Evolutionary conservation across 2,797 vertebrate genomes (phyloP), one percentile per base, ranked within the genome.

Genomic region (Rousettus madagascariensis): DNA sequence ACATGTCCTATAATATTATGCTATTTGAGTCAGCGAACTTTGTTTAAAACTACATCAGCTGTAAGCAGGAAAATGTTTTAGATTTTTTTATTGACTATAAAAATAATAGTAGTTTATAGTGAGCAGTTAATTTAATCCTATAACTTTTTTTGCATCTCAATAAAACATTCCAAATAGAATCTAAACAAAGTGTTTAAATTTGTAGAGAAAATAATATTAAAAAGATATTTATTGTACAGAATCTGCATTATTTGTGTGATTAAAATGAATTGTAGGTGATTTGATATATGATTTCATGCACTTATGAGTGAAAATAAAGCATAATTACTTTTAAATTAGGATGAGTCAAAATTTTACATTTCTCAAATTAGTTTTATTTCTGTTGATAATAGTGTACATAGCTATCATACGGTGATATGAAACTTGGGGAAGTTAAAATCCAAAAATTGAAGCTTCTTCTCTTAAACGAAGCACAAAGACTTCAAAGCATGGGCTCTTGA

Each of bases 61-160:
- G 8, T 49, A 78, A 79, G 46, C 1, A 68, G 24, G 15, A 93
- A 22, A 41, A 36, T 61, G 20, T 72, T 75, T 86, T 9, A 4
- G 16, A 11, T 85, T 96, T 96, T 93, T 93, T 77, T 77, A 80
- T 86, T 97, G 86, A 88, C 59, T 53, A 43, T 55, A 74, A 87
- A 95, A 74, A 36, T 79, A 53, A 26, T 51, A 71, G 79, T 55
- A 82, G 72, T 69, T 79, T 83, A 86, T 30, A 82, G 33, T 51
- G n/a, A 94, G 4, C 65, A 28, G 19, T 9, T 92, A 84, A 86
- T 87, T 94, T 36, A 86, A 38, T 78, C 24, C 28, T 59, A 3
- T 33, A 38, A 33, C 74, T 61, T 51, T 15, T 46, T 46, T 85
- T 30, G 49, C 57, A 65, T 87, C 28, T 68, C 51, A 84, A 51